Percentiles rank a stretch among this genome's conserved stretches.
Evolutionary conservation across 2,888 invertebrate genomes (phyloP).

Genomic region (Melieria omissa): DNA sequence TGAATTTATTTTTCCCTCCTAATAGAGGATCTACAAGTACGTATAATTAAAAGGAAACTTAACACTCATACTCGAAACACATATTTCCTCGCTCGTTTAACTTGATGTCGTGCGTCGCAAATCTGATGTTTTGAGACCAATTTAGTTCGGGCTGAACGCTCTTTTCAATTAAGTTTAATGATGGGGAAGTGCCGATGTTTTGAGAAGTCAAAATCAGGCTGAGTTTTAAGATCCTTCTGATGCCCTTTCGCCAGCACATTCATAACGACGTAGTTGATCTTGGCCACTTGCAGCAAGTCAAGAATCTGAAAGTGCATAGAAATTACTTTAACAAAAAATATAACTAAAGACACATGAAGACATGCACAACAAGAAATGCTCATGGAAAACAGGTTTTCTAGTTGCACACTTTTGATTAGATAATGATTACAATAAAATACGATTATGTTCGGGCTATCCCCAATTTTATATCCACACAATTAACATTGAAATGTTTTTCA

Average conservation of each 20-base stretch:
- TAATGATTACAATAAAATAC: too few relatives aligned
- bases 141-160: neutral
- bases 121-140: neutral
- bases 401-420: too few relatives aligned
- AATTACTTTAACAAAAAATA: constrained; percentile 37
- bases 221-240: constrained; percentile 84
- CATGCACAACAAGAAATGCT: neutral
- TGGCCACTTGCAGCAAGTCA: constrained; percentile 88
- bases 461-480: too few relatives aligned
- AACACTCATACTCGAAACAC: neutral
- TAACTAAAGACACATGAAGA: neutral
- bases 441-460: too few relatives aligned
- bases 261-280: constrained; percentile 95
- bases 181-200: constrained; percentile 91
- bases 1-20: neutral
- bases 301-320: constrained; percentile 71
- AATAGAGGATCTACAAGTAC: neutral
- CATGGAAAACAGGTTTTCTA: neutral
- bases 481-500: too few relatives aligned
- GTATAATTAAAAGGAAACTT: neutral
- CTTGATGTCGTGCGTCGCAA: neutral
- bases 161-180: constrained; percentile 72
- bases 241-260: constrained; percentile 93
- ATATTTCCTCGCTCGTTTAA: neutral
- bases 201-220: constrained; percentile 92